Evolutionary conservation across 2,797 vertebrate genomes (phyloP).

Genomic region (Vespertilio murinus): DNA sequence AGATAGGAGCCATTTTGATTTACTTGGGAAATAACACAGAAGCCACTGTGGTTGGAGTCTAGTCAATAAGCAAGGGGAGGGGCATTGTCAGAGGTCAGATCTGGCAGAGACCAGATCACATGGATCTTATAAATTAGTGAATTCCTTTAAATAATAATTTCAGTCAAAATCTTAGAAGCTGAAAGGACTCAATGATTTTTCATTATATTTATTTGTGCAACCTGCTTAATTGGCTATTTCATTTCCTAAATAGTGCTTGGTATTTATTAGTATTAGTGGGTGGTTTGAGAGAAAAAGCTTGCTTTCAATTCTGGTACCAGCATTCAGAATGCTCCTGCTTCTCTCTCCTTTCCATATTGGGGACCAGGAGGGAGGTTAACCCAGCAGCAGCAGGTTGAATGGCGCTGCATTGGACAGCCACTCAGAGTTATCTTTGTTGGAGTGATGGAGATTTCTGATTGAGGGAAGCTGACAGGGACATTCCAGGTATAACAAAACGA

Average conservation of each 20-base stretch:
- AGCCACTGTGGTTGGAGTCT: not conserved
- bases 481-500: not conserved
- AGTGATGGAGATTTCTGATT: not conserved
- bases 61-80: not conserved
- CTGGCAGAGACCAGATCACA: not conserved
- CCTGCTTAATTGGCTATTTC: not conserved
- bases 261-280: not conserved
- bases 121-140: not conserved
- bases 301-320: not conserved
- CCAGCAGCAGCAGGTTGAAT: not conserved
- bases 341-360: not conserved
- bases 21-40: not conserved
- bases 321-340: not conserved
- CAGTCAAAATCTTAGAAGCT: not conserved
- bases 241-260: not conserved
- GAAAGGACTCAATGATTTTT: not conserved
- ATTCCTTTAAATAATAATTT: constrained; percentile 6
- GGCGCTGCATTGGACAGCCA: not conserved
- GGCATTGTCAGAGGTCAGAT: not conserved
- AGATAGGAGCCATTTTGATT: not conserved
- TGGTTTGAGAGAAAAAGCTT: not conserved
- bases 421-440: not conserved
- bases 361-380: not conserved
- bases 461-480: not conserved
- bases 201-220: not conserved